Base-by-base conservation (phyloP, 92 coral and sea anemone genomes). In the Siderastrea radians region DNA sequence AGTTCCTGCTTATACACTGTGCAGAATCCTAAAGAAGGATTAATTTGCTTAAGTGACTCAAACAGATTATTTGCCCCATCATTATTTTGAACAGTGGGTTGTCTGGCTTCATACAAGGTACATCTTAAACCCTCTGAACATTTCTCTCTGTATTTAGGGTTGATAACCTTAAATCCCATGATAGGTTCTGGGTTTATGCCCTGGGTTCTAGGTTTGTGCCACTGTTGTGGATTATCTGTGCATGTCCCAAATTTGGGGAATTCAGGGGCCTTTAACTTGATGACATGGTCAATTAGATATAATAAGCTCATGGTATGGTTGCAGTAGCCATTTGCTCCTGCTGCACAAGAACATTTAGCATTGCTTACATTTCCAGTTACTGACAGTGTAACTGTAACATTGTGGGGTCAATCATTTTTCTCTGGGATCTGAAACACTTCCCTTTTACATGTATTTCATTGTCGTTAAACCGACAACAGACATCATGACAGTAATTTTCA, bases 201-300 rank as follows among this genome's bases (percentile, higher is more conserved):
- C 77, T 85, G 71, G 26, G 91, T 93, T 85, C 93, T 90, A 58
- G 95, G 95, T 90, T 86, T 82, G 80, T 93, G 95, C 89, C 89
- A 93, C 86, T 92, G 90, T 72, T 93, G 95, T 50, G 95, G 93
- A 74, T 93, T 93, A 38, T 93, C 95, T 67, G 93, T 93, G 66
- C 93, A 86, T 86, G 93, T 92, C 52, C 95, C 95, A 79, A 70
- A 80, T 81, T 43, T 78, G 52, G 93, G 89, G 80, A 93, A 93
- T 57, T 58, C 66, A 66, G 84, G 90, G 51, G 87, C 83, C 74
- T 90, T 78, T 61, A 92, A 74, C 63, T 92, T 89, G 8, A 85
- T 81, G 53, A 84, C 47, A 51, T 89, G 95, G 65, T 93, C 95
- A 90, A 90, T 72, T 13, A 93, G 81, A 81, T 90, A 93, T 71